Percentiles rank a stretch among this genome's conserved stretches.
These are phyloP conservation scores for Haplochromis burtoni DNA, from an alignment of 2,113 vertebrate genomes.

Conservation along the genomic window DNA sequence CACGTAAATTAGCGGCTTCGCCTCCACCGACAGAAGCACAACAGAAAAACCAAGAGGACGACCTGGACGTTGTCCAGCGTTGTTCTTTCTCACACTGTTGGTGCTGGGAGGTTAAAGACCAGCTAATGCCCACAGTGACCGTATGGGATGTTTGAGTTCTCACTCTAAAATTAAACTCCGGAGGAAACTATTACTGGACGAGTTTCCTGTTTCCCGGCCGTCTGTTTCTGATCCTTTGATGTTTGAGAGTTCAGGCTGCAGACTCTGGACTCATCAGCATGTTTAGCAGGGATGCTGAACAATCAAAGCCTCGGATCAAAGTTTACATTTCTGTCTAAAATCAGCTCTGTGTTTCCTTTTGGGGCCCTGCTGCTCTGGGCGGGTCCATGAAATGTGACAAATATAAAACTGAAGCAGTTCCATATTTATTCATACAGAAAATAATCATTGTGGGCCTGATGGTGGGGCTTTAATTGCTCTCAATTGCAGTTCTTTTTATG, in stretches of 20 bases:
- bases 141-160: not conserved
- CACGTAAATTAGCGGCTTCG: rapidly evolving
- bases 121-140: rapidly evolving
- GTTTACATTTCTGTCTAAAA: not conserved
- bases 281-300: not conserved
- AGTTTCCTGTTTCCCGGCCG: not conserved
- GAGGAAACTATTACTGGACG: not conserved
- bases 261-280: not conserved
- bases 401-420: not conserved
- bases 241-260: not conserved
- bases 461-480: rapidly evolving
- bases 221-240: not conserved
- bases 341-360: not conserved
- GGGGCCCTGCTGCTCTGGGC: not conserved
- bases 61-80: rapidly evolving
- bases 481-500: rapidly evolving
- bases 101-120: not conserved
- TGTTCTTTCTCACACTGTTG: not conserved
- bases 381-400: rapidly evolving
- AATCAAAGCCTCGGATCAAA: not conserved
- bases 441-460: rapidly evolving
- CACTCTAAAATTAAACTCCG: not conserved
- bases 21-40: not conserved
- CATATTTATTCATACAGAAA: not conserved
- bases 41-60: not conserved